Evolutionary conservation across 2,888 invertebrate genomes (phyloP).

Genomic region (Spodoptera picta): DNA sequence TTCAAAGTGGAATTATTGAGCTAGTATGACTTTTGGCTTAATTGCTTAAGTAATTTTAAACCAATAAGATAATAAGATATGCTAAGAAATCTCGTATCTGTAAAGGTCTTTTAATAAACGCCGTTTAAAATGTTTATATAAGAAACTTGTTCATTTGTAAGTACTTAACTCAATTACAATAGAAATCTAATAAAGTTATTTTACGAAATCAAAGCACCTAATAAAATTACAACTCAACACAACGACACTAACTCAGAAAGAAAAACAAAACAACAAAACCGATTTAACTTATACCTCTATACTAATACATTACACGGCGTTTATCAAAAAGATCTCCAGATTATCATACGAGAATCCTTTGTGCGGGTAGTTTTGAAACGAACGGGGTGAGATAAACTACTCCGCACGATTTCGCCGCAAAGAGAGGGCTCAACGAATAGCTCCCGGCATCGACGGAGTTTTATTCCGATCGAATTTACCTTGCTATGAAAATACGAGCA

Average conservation of each 20-base stretch:
- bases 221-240: neutral
- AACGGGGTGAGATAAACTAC: constrained; percentile 83
- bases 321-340: constrained; percentile 73
- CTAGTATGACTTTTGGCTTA: no score
- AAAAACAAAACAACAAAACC: constrained; percentile 9
- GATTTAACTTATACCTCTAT: constrained; percentile 24
- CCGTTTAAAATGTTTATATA: no score
- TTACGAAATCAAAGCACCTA: neutral
- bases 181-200: no score
- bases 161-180: no score
- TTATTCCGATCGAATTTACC: constrained; percentile 85
- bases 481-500: constrained; percentile 71
- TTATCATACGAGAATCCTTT: constrained; percentile 82
- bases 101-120: no score
- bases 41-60: no score
- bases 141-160: no score
- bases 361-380: constrained; percentile 69
- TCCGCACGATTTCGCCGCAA: constrained; percentile 83
- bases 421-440: constrained; percentile 84
- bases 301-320: constrained; percentile 55
- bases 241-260: constrained; percentile 8
- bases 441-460: constrained; percentile 72
- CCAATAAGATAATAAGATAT: no score
- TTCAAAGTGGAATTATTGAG: no score
- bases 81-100: no score